Conservation (phyloP, 1,140 invertebrate genomes). For the Heliconius eleuchia region DNA sequence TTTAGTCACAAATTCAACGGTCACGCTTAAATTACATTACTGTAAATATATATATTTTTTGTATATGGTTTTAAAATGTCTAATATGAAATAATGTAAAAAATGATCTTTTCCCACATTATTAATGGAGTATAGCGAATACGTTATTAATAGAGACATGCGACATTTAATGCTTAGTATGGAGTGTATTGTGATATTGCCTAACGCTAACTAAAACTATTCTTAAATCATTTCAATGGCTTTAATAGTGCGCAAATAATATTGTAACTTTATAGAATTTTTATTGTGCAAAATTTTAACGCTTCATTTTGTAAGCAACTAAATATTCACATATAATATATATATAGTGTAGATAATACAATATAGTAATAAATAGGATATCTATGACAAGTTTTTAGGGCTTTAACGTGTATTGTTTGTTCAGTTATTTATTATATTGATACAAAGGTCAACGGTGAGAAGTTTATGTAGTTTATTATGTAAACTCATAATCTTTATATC, state of each 20-base stretch:
- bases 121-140: too few relatives aligned
- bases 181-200: conserved; percentile 51
- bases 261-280: conserved; percentile 40
- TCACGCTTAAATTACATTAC: too few relatives aligned
- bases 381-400: conserved; percentile 7
- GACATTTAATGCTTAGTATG: conserved; percentile 23
- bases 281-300: conserved; percentile 39
- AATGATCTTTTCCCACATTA: too few relatives aligned
- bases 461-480: conserved; percentile 20
- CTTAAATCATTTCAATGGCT: conserved; percentile 52
- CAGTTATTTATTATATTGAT: background rate
- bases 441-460: background rate
- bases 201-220: conserved; percentile 44
- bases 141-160: too few relatives aligned
- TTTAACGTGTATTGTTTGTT: background rate
- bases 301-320: conserved; percentile 31
- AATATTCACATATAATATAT: conserved; percentile 34
- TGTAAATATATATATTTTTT: too few relatives aligned
- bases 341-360: conserved; percentile 34
- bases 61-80: too few relatives aligned
- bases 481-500: conserved; percentile 13
- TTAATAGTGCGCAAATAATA: conserved; percentile 65
- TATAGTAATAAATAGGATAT: conserved; percentile 21
- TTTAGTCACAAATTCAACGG: too few relatives aligned
- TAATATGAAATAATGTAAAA: too few relatives aligned